These are phyloP conservation scores for Trichonephila clavipes DNA, from an alignment of 1,140 invertebrate genomes.

Conservation along the genomic window DNA sequence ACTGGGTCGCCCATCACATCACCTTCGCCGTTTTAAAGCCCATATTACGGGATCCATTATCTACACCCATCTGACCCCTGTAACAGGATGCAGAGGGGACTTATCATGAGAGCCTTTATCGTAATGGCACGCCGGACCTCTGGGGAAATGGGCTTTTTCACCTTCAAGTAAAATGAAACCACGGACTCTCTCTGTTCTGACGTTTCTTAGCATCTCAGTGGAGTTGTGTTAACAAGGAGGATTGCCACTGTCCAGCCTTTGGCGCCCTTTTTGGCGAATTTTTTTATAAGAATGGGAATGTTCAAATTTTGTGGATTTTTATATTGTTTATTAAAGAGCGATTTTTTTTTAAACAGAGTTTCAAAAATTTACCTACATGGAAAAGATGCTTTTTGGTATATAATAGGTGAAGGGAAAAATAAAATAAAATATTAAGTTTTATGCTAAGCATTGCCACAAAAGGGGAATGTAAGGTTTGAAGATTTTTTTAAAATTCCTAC, in stretches of 20 bases:
- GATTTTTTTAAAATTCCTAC: too few relatives aligned
- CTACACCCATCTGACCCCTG: constrained; percentile 69
- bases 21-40: background rate
- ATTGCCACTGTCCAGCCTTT: background rate
- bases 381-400: too few relatives aligned
- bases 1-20: background rate
- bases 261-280: constrained; percentile 17
- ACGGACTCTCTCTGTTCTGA: background rate
- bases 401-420: too few relatives aligned
- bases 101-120: constrained; percentile 45
- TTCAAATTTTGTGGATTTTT: background rate
- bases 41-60: constrained; percentile 63
- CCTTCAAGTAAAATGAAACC: constrained; percentile 72
- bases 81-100: constrained; percentile 68
- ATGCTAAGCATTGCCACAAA: too few relatives aligned
- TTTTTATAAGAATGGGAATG: background rate
- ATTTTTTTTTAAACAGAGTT: too few relatives aligned
- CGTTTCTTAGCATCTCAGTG: background rate
- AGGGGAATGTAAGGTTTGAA: too few relatives aligned
- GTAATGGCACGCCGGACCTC: constrained; percentile 49
- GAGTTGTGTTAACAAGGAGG: constrained; percentile 56
- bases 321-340: background rate
- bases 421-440: too few relatives aligned
- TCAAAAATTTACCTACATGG: too few relatives aligned
- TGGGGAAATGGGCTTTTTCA: constrained; percentile 71